Base-by-base conservation (phyloP, 1,140 invertebrate genomes). In the Drosophila kepulauana region DNA sequence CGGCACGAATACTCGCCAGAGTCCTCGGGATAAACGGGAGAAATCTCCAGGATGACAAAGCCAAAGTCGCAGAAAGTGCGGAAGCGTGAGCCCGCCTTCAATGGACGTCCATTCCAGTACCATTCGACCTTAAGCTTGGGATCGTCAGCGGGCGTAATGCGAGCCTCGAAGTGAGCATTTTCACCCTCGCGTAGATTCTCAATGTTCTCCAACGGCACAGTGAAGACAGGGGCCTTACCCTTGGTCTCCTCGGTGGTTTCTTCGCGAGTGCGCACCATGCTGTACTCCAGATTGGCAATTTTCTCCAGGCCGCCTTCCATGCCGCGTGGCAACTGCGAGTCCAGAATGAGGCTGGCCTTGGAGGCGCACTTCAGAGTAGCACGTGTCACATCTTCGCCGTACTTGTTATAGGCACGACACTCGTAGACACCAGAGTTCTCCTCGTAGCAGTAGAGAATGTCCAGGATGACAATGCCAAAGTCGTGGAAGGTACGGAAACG, bases 401-500 rank as follows among this genome's bases (percentile, higher is more conserved):
- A 95, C 92, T 98, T 97, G 88, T 99, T 99, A 10, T 96, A 96
- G 15, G 98, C 98, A 75, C 97, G 94, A 91, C 97, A 98, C 93
- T 98, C 97, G 87, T 98, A 98, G 15, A 96, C 95, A 33, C 98
- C 98, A 52, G 97, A 98, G 93, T 99, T 99, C 93, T 99, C 98
- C 93, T 98, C 97, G 91, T 99, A 99, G 80, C 98, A 99, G 91
- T 99, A 99, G 1, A 99, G 93, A 70, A 99, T 98, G 86, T 99
- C 98, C 67, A 99, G 94, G 80, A 99, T 98, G 33, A 99, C 98
- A 91, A 99, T 98, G 69, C 97, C 98, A 93, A 99, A 99, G 92
- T 99, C 98, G 92, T 99, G 98, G 96, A 98, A 98, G 51, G 98
- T 99, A 79, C 98, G 95, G 92, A 98, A 99, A 67, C 98, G 96